Percentiles rank a stretch among this genome's conserved stretches.
phyloP scores from a whole-genome alignment of 1,140 invertebrate genomes.

The Leptopilina clavipes region DNA sequence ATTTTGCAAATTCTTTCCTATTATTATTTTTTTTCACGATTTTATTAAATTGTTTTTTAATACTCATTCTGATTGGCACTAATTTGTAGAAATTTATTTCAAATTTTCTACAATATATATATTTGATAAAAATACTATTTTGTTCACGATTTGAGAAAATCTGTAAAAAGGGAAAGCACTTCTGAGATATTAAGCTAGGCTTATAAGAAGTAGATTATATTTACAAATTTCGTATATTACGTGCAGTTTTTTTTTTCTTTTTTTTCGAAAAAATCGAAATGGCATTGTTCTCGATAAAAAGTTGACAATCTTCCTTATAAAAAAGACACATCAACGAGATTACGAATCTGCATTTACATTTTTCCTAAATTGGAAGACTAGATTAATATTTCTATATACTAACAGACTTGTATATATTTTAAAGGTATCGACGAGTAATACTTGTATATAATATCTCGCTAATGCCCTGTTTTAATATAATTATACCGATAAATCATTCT shows the following conservation, averaged over 20 bases:
- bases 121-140: background rate
- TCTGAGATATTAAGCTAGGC: slow-evolving; percentile 9
- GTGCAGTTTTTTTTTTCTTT: background rate
- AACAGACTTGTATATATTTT: slow-evolving; percentile 53
- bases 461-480: slow-evolving; percentile 44
- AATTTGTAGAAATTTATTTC: background rate
- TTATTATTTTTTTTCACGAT: background rate
- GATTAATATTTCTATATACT: slow-evolving; percentile 62
- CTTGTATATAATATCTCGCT: slow-evolving; percentile 48
- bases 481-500: slow-evolving; percentile 34
- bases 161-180: slow-evolving; percentile 9
- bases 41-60: background rate
- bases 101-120: background rate
- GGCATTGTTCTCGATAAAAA: slow-evolving; percentile 20
- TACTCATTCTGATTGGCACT: slow-evolving; percentile 4
- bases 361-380: slow-evolving; percentile 62
- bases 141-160: slow-evolving; percentile 14
- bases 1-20: background rate
- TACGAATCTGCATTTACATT: slow-evolving; percentile 37
- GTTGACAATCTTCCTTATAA: background rate
- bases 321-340: slow-evolving; percentile 14
- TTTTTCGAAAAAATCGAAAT: background rate
- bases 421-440: slow-evolving; percentile 55
- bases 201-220: slow-evolving; percentile 13
- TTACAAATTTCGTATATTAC: slow-evolving; percentile 24